Evolutionary conservation across 2,797 vertebrate genomes (phyloP).

Genomic region (Syncerus caffer): DNA sequence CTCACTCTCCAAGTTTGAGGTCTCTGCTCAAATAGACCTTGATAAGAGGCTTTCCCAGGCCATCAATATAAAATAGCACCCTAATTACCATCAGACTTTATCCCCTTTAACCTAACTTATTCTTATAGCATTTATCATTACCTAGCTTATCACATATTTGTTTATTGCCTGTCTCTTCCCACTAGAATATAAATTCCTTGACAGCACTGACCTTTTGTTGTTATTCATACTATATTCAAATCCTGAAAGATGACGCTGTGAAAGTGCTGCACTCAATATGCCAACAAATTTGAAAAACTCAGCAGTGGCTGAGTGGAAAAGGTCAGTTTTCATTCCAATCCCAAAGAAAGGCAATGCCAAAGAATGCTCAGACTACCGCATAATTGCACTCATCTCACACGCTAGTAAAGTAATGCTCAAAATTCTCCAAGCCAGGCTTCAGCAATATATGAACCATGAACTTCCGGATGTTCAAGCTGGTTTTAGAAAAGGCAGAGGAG

Average conservation of each 20-base stretch:
- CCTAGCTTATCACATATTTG: background rate
- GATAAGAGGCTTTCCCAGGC: background rate
- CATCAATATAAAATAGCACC: background rate
- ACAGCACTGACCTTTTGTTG: background rate
- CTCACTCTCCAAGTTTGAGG: background rate
- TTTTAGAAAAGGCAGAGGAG: no score
- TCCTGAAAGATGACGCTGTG: no score
- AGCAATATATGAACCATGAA: rapidly evolving
- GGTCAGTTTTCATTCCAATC: no score
- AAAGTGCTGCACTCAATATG: no score
- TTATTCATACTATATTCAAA: background rate
- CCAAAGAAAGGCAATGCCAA: no score
- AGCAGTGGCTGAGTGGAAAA: no score
- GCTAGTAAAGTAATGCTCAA: no score
- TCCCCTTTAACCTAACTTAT: background rate
- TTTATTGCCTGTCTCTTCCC: background rate
- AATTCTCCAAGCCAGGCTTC: no score
- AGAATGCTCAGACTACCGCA: no score
- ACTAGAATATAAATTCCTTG: background rate
- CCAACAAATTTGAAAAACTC: no score
- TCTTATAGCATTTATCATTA: background rate
- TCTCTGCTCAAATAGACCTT: background rate
- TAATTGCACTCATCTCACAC: no score
- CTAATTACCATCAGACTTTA: background rate
- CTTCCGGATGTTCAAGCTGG: no score